These are phyloP conservation scores for Ctenodactylus gundi DNA, from an alignment of 2,113 vertebrate species.

Conservation along the genomic window DNA sequence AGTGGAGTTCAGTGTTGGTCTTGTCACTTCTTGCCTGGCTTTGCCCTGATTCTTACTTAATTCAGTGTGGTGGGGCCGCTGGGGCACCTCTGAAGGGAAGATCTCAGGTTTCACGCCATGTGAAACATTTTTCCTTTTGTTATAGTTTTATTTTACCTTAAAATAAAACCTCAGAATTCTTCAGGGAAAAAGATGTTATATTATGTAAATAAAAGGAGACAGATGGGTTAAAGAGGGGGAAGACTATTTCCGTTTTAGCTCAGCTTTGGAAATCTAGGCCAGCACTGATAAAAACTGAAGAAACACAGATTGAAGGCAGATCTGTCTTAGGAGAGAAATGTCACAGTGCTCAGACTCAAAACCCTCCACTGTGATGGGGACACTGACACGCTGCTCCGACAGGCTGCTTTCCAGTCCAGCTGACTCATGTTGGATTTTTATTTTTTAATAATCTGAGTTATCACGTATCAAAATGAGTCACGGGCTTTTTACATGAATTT, in stretches of 20 bases:
- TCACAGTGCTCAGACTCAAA: background rate
- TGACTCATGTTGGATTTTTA: background rate
- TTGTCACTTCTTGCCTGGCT: background rate
- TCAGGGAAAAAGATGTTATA: constrained; percentile 53
- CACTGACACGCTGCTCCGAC: background rate
- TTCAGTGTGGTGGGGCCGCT: background rate
- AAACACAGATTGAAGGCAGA: constrained; percentile 66
- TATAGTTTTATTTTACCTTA: constrained; percentile 38
- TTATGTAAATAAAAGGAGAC: constrained; percentile 81
- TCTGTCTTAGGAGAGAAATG: constrained; percentile 46
- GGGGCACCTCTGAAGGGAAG: background rate
- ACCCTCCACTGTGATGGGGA: background rate
- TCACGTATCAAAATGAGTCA: constrained; percentile 32
- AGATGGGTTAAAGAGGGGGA: constrained; percentile 70
- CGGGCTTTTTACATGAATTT: background rate
- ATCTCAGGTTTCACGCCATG: background rate
- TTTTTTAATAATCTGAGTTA: constrained; percentile 34
- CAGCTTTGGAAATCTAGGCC: constrained; percentile 75
- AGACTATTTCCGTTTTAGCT: constrained; percentile 75
- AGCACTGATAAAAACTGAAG: constrained; percentile 71
- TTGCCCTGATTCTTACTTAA: background rate
- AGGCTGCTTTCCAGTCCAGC: background rate
- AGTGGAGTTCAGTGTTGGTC: background rate
- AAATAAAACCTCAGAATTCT: constrained; percentile 23
- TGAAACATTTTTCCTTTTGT: constrained; percentile 33